Evolutionary conservation across 2,888 invertebrate genomes (phyloP), one percentile per base, ranked within the genome.

Genomic region (Orgyia antiqua): DNA sequence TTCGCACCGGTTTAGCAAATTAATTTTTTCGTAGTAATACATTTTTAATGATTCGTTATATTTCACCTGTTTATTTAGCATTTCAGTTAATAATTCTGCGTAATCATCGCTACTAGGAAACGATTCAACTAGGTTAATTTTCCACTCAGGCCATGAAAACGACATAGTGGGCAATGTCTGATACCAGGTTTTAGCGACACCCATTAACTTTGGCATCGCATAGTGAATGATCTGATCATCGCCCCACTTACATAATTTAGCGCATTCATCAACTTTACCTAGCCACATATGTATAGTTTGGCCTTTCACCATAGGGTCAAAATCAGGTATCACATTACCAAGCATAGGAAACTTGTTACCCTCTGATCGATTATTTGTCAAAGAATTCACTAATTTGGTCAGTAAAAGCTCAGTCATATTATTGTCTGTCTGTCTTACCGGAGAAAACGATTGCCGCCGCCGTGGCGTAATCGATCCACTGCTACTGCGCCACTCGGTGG

Each of bases 11-110:
- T 42, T 39, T 19, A 46, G 19, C 7, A 39, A n/a, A 18, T 28
- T 33, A 23, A 39, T 33, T 27, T 44, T 41, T 13, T 45, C 35
- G 27, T 39, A 43, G 27, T 31, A 46, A 25, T 42, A 46, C 12
- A 29, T 11, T 21, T 46, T 41, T 20, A 46, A 30, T 3, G 33
- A 32, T 2, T 45, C 42, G 2, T 33, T 33, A 26, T 26, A 42
- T 24, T 31, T 31, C 1, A 23, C 39, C 2, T 28, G 13, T 15
- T 31, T 35, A 3, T 24, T 29, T 8, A 45, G 18, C 45, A 45
- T 45, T 10, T 45, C 45, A 1, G 30, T 33, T 6, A 20, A n/a
- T 20, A n/a, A 3, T 20, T 20, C 8, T 6, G 3, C 20, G n/a
- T 20, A 20, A 8, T 20, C 9, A n/a, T 20, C 3, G 3, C 3